Percentiles rank a stretch among this genome's conserved stretches.
These are phyloP conservation scores for Danaus plexippus DNA, from an alignment of 1,140 invertebrate species.

Conservation along the genomic window DNA sequence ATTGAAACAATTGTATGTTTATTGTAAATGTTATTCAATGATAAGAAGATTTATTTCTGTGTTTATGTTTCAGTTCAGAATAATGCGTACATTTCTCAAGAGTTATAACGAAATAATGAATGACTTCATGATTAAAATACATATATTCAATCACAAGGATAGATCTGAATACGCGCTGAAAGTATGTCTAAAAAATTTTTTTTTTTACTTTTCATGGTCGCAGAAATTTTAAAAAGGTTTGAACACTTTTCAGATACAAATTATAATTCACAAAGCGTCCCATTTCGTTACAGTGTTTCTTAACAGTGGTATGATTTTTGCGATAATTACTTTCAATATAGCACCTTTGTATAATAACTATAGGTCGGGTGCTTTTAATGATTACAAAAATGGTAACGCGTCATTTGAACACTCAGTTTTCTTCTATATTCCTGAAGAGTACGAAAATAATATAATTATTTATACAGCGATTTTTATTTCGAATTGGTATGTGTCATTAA, in stretches of 20 bases:
- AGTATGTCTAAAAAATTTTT: constrained; percentile 13
- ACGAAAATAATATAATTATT: constrained; percentile 14
- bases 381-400: constrained; percentile 14
- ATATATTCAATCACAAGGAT: constrained; percentile 27
- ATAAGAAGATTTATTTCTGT: background rate
- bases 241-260: constrained; percentile 23
- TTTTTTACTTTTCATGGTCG: too few relatives aligned
- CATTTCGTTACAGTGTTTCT: constrained; percentile 26
- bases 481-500: constrained; percentile 24
- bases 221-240: constrained; percentile 1
- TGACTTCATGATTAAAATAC: constrained; percentile 23
- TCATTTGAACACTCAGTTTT: constrained; percentile 25
- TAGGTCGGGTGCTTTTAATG: constrained; percentile 13
- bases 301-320: constrained; percentile 11
- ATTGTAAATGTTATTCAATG: too few relatives aligned
- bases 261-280: constrained; percentile 24
- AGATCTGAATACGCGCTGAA: constrained; percentile 23
- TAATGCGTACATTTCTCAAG: constrained; percentile 15
- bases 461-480: constrained; percentile 19
- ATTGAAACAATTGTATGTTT: too few relatives aligned
- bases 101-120: constrained; percentile 10
- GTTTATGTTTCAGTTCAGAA: constrained; percentile 13
- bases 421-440: constrained; percentile 25
- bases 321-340: constrained; percentile 16
- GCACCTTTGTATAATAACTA: constrained; percentile 25